phyloP scores from a whole-genome alignment of 2,888 invertebrate species.

The Kuschelorhynchus macadamiae region DNA sequence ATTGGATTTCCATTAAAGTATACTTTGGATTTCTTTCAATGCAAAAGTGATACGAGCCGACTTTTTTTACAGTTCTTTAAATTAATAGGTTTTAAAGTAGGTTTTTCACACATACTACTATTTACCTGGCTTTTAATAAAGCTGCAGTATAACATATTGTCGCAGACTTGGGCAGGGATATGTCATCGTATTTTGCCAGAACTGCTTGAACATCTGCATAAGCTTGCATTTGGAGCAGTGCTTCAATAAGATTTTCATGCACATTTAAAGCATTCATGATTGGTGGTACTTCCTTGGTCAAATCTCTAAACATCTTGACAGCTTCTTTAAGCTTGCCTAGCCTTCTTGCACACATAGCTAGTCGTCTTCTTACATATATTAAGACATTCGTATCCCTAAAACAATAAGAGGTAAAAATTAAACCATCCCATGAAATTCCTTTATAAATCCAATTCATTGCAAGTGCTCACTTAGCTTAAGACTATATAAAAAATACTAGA shows the following conservation, averaged over 20 bases:
- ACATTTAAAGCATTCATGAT: conserved; percentile 94
- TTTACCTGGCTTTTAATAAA: conserved; percentile 83
- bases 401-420: not conserved
- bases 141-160: conserved; percentile 96
- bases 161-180: conserved; percentile 94
- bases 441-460: too few relatives aligned
- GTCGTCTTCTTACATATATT: conserved; percentile 92
- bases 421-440: too few relatives aligned
- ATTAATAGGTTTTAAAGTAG: too few relatives aligned
- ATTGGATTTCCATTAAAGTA: too few relatives aligned
- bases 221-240: conserved; percentile 93
- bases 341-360: conserved; percentile 98
- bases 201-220: conserved; percentile 97
- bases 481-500: not conserved
- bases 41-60: too few relatives aligned
- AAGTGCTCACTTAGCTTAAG: not conserved
- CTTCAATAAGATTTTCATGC: conserved; percentile 97
- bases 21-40: too few relatives aligned
- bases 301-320: conserved; percentile 95
- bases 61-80: too few relatives aligned
- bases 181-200: conserved; percentile 93
- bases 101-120: too few relatives aligned
- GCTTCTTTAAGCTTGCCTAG: conserved; percentile 95
- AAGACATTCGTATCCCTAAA: conserved; percentile 90
- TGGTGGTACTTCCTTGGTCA: conserved; percentile 96